Percentiles rank a stretch among this genome's conserved stretches.
These are phyloP conservation scores for Tortrix viridana DNA, from an alignment of 2,888 invertebrate species.

Conservation along the genomic window DNA sequence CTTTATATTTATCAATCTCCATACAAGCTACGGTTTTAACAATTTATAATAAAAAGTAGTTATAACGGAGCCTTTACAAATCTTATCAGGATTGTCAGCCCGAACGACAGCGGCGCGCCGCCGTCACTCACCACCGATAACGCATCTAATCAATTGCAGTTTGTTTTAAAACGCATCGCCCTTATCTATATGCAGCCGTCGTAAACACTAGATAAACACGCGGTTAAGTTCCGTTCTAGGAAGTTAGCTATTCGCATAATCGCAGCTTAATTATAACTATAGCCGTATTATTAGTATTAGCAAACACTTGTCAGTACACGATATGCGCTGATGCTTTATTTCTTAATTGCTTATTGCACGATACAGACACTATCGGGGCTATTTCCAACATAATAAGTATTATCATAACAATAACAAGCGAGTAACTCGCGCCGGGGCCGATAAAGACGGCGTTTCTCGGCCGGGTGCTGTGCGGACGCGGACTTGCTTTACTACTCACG, in stretches of 20 bases:
- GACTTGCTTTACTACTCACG: conserved; percentile 1
- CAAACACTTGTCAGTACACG: conserved; percentile 64
- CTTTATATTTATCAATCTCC: too few relatives aligned
- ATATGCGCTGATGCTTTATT: conserved; percentile 63
- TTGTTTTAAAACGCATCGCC: conserved; percentile 12
- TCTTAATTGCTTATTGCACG: conserved; percentile 79
- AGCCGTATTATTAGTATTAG: conserved; percentile 50
- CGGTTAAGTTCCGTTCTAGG: conserved; percentile 52
- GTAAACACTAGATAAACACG: conserved; percentile 16
- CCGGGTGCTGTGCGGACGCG: conserved; percentile 43
- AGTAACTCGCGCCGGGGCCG: conserved; percentile 51
- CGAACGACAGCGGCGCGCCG: conserved; percentile 1
- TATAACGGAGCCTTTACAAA: too few relatives aligned
- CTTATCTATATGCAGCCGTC: conserved; percentile 13
- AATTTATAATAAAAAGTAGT: too few relatives aligned
- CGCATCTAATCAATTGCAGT: conserved; percentile 3
- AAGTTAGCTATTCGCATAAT: conserved; percentile 54
- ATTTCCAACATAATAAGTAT: conserved; percentile 82
- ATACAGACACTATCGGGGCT: conserved; percentile 75
- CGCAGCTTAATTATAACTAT: conserved; percentile 50
- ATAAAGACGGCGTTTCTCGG: conserved; percentile 21
- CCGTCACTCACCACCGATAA: conserved; percentile 9
- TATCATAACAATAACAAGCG: conserved; percentile 82
- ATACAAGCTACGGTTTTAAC: too few relatives aligned
- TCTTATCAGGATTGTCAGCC: conserved; percentile 19